These are phyloP conservation scores for Cryptoblepharus egeriae DNA, from an alignment of 2,797 vertebrate species.

Conservation along the genomic window DNA sequence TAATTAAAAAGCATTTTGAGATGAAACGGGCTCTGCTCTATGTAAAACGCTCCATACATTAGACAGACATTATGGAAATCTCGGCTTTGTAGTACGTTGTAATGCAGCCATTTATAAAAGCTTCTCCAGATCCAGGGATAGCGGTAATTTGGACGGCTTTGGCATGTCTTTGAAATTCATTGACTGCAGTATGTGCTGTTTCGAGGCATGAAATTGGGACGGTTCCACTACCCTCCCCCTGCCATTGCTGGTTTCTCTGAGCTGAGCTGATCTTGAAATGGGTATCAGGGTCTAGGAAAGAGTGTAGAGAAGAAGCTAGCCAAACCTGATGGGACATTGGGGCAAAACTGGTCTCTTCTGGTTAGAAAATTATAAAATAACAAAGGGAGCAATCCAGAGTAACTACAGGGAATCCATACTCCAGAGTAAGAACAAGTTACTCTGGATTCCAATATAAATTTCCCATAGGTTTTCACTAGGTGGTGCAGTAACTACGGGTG, in stretches of 20 bases:
- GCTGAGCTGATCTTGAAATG: conserved; percentile 31
- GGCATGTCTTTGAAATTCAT: conserved; percentile 75
- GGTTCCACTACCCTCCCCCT: conserved; percentile 53
- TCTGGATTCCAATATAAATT: no score
- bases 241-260: conserved; percentile 33
- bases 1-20: conserved; percentile 82
- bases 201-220: conserved; percentile 72
- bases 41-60: conserved; percentile 77
- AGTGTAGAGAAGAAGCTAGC: neutral
- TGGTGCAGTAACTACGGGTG: no score
- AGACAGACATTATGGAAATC: conserved; percentile 80
- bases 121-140: conserved; percentile 73
- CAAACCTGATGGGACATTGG: neutral
- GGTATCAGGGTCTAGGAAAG: neutral
- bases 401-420: no score
- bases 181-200: conserved; percentile 68
- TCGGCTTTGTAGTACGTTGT: conserved; percentile 73
- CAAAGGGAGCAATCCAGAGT: no score
- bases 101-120: conserved; percentile 76
- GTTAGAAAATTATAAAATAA: no score
- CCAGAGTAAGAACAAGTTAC: no score
- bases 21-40: conserved; percentile 74
- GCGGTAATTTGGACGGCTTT: conserved; percentile 68
- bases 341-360: neutral
- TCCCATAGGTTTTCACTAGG: no score